These are phyloP conservation scores for Pogonognathellus flavescens DNA, from an alignment of 1,140 invertebrate genomes.

Conservation along the genomic window DNA sequence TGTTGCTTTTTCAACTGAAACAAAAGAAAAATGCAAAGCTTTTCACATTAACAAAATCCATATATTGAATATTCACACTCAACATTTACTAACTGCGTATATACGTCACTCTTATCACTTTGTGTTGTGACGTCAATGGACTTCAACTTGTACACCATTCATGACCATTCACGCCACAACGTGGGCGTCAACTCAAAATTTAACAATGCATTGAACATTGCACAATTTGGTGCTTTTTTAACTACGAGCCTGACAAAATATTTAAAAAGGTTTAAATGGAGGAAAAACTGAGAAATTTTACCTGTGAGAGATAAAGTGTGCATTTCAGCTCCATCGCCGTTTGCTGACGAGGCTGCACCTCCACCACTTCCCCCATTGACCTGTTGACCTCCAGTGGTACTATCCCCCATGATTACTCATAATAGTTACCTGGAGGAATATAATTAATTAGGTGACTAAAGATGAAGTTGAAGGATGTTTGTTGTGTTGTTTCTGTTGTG, in stretches of 20 bases:
- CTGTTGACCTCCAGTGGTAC: conserved; percentile 3
- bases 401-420: conserved; percentile 23
- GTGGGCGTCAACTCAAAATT: background rate
- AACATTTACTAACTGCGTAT: background rate
- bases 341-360: background rate
- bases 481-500: background rate
- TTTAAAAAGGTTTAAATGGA: too few relatives aligned
- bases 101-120: too few relatives aligned
- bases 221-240: too few relatives aligned
- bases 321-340: background rate
- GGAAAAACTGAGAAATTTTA: background rate
- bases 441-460: too few relatives aligned
- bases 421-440: background rate
- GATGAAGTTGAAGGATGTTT: background rate
- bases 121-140: too few relatives aligned
- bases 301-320: conserved; percentile 33
- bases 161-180: too few relatives aligned
- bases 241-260: background rate
- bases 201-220: background rate
- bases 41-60: background rate
- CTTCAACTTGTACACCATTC: too few relatives aligned
- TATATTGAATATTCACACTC: background rate
- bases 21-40: background rate
- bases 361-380: conserved; percentile 2
- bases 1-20: conserved; percentile 20